Evolutionary conservation across 1,140 invertebrate genomes (phyloP).

Genomic region (Babylonia areolata): DNA sequence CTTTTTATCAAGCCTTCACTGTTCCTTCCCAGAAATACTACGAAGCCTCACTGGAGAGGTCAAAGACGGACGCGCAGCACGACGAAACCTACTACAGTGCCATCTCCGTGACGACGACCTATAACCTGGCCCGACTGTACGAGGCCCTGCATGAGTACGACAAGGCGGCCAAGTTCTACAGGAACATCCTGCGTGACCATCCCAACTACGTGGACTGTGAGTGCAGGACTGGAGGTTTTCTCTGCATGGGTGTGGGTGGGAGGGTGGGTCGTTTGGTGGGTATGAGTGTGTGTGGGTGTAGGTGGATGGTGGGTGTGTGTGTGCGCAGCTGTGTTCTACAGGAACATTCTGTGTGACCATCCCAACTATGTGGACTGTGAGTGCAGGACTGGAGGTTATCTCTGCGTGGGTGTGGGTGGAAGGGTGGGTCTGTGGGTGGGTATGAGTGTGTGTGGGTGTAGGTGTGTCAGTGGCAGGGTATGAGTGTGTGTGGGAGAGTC

Average conservation of each 20-base stretch:
- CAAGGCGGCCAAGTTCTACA: conserved; percentile 97
- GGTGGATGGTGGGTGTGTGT: no score
- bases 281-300: no score
- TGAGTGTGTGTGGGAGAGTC: no score
- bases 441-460: no score
- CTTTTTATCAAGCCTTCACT: no score
- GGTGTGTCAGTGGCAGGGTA: no score
- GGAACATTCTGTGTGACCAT: conserved; percentile 95
- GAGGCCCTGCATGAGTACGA: conserved; percentile 96
- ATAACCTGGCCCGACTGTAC: conserved; percentile 95
- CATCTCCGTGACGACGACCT: conserved; percentile 94
- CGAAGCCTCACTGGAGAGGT: conserved; percentile 89
- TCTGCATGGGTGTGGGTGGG: no score
- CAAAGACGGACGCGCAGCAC: conserved; percentile 80
- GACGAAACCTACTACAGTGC: conserved; percentile 97
- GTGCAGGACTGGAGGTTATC: conserved; percentile 49
- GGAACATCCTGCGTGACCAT: conserved; percentile 95
- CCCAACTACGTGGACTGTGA: conserved; percentile 99
- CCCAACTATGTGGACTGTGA: conserved; percentile 99
- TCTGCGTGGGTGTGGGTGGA: no score
- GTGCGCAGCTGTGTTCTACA: conserved; percentile 94
- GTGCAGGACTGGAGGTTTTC: conserved; percentile 49
- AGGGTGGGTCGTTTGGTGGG: neutral
- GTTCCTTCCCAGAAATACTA: conserved; percentile 86
- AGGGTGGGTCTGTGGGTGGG: neutral